Conservation (phyloP, 2,888 invertebrate species). For the Cheilosia vulpina region DNA sequence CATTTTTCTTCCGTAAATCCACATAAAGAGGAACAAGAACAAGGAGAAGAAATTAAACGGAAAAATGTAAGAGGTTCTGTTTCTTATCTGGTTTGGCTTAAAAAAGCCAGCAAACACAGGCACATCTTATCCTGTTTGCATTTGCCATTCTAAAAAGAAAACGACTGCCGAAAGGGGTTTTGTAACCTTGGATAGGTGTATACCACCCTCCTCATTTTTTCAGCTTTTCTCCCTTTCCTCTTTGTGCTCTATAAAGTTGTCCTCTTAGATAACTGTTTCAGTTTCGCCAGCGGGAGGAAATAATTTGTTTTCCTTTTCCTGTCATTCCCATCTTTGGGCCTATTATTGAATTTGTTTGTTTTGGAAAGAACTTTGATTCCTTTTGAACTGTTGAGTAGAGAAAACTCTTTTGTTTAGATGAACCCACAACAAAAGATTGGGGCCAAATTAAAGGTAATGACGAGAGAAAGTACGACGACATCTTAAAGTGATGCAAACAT, state of each 20-base stretch:
- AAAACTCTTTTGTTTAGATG: conserved; percentile 28
- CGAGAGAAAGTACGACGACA: conserved; percentile 24
- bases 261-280: conserved; percentile 59
- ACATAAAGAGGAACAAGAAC: background rate
- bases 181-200: conserved; percentile 48
- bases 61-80: conserved; percentile 51
- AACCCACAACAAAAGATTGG: background rate
- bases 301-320: conserved; percentile 15
- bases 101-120: conserved; percentile 23
- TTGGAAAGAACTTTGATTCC: conserved; percentile 21
- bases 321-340: conserved; percentile 9
- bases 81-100: conserved; percentile 62
- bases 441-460: conserved; percentile 50
- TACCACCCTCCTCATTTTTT: conserved; percentile 8
- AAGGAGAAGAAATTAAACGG: conserved; percentile 49
- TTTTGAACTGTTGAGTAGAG: background rate
- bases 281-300: conserved; percentile 38
- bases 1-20: conserved; percentile 65
- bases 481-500: conserved; percentile 27
- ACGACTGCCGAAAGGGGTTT: conserved; percentile 35
- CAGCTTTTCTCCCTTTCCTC: conserved; percentile 10
- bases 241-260: conserved; percentile 46
- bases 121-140: background rate
- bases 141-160: background rate
- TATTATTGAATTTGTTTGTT: conserved; percentile 48